Conservation (phyloP, 2,888 invertebrate species). For the Spatulosminthurus flaviceps region DNA sequence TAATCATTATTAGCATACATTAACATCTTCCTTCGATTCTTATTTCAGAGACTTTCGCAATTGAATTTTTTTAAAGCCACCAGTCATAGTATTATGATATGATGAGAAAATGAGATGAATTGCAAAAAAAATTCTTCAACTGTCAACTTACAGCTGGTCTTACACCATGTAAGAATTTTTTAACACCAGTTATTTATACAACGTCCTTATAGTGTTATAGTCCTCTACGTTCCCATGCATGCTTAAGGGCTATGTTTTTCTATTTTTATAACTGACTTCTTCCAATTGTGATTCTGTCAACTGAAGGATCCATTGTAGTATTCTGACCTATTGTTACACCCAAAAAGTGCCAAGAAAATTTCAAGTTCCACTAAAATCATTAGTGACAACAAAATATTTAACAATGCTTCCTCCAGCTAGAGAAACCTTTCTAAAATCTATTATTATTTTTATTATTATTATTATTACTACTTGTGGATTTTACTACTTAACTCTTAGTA, state of each 20-base stretch:
- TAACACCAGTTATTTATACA: too few species aligned
- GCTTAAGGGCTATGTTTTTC: constrained; percentile 18
- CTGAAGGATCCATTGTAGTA: constrained; percentile 42
- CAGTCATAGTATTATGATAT: constrained; percentile 5
- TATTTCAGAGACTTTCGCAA: constrained; percentile 26
- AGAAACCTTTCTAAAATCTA: too few species aligned
- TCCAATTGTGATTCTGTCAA: constrained; percentile 37
- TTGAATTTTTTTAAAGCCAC: constrained; percentile 9
- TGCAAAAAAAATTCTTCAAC: constrained; percentile 48
- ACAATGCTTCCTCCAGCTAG: too few species aligned
- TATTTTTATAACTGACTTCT: constrained; percentile 34
- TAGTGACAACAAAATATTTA: too few species aligned
- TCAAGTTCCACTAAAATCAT: constrained; percentile 11
- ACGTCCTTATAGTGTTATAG: too few species aligned
- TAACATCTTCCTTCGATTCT: constrained; percentile 40
- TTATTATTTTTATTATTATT: too few species aligned
- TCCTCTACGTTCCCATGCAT: not conserved
- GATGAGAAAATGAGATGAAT: constrained; percentile 49
- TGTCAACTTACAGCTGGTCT: constrained; percentile 45
- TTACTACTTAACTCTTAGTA: too few species aligned
- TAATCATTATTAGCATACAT: constrained; percentile 46
- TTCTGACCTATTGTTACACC: constrained; percentile 41
- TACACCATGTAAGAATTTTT: too few species aligned
- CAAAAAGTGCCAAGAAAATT: not conserved
- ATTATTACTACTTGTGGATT: too few species aligned